phyloP scores from a whole-genome alignment of 2,113 vertebrate species.

The Melanerpes formicivorus region DNA sequence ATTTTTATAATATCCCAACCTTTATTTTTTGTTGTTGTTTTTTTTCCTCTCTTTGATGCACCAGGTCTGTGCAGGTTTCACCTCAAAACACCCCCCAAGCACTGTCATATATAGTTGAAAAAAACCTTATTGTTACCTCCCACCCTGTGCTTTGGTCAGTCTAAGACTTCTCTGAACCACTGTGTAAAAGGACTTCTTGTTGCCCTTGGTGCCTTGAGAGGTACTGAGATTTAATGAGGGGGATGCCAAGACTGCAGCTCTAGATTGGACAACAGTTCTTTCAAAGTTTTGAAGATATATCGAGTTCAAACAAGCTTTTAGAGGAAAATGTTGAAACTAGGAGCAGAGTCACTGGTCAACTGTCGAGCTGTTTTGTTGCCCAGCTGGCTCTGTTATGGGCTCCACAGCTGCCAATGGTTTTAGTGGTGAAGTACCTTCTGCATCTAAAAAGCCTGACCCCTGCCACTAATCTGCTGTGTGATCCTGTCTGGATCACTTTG shows the following conservation, averaged over 20 bases:
- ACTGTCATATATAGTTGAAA: background rate
- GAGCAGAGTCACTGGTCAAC: background rate
- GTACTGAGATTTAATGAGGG: too few relatives aligned
- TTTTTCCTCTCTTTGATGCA: background rate
- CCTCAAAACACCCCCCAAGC: background rate
- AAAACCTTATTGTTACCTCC: background rate
- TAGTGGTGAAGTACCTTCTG: rapidly evolving
- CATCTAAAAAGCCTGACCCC: background rate
- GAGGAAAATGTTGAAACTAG: too few relatives aligned
- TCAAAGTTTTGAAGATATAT: too few relatives aligned
- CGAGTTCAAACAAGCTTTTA: too few relatives aligned
- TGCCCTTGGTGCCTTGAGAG: too few relatives aligned
- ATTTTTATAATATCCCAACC: background rate
- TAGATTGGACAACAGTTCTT: too few relatives aligned
- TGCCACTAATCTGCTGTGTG: background rate
- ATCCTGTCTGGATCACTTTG: background rate
- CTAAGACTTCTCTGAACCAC: too few relatives aligned
- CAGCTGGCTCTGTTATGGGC: background rate
- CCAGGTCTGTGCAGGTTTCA: background rate
- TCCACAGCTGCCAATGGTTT: background rate
- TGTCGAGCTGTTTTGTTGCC: background rate
- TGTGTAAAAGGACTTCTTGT: too few relatives aligned
- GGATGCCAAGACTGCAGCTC: too few relatives aligned
- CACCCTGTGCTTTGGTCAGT: too few relatives aligned
- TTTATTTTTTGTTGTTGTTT: background rate